phyloP scores from a whole-genome alignment of 2,888 invertebrate genomes.

The Trichopoda pennipes region DNA sequence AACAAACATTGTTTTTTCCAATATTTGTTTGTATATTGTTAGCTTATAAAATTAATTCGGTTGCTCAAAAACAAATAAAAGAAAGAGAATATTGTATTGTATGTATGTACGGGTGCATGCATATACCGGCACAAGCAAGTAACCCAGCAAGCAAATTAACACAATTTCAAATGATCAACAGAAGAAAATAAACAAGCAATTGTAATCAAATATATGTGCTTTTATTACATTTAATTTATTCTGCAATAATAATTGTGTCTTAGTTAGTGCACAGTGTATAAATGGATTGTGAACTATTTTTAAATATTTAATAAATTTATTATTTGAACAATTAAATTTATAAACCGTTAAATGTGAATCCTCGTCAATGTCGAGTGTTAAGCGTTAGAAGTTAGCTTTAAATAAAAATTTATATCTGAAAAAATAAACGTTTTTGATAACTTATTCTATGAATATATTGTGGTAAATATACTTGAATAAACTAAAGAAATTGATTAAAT shows the following conservation, averaged over 20 bases:
- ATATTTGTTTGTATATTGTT: too few species aligned
- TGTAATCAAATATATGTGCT: too few species aligned
- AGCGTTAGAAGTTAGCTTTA: conserved; percentile 33
- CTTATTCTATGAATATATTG: conserved; percentile 20
- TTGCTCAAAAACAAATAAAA: too few species aligned
- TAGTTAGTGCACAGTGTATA: conserved; percentile 47
- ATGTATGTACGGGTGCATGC: too few species aligned
- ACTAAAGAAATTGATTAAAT: conserved; percentile 20
- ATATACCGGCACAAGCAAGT: too few species aligned
- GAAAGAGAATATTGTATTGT: too few species aligned
- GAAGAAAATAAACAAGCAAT: too few species aligned
- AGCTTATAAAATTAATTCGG: too few species aligned
- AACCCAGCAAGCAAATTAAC: too few species aligned
- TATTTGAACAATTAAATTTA: conserved; percentile 4
- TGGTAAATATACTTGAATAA: conserved; percentile 34
- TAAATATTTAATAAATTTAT: conserved; percentile 40
- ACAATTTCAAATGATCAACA: too few species aligned
- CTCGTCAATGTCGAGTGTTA: conserved; percentile 54
- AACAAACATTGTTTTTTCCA: too few species aligned
- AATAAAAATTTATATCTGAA: conserved; percentile 20
- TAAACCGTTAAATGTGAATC: conserved; percentile 44
- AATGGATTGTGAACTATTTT: conserved; percentile 57
- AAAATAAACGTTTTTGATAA: neutral
- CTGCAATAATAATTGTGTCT: conserved; percentile 49
- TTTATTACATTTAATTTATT: too few species aligned